Percentiles rank a stretch among this genome's conserved stretches.
phyloP scores from a whole-genome alignment of 1,140 invertebrate genomes.

The Lethrus apterus region DNA sequence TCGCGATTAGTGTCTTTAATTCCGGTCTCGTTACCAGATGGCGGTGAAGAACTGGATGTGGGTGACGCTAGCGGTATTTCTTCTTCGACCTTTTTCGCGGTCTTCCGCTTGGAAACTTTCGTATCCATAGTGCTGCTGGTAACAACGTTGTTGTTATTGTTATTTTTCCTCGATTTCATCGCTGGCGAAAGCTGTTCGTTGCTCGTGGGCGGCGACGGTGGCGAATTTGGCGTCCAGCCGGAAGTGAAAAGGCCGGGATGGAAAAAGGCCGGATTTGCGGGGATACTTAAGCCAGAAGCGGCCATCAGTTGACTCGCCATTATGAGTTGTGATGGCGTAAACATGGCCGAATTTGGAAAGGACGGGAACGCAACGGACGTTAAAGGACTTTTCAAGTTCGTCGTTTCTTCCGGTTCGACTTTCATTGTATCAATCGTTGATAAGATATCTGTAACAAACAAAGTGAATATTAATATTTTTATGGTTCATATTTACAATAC shows the following conservation, averaged over 20 bases:
- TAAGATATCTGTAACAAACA: constrained; percentile 27
- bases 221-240: constrained; percentile 35
- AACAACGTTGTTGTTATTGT: constrained; percentile 42
- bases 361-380: constrained; percentile 32
- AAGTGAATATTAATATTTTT: no score
- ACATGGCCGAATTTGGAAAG: constrained; percentile 53
- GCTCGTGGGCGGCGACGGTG: constrained; percentile 36
- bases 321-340: constrained; percentile 47
- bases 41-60: constrained; percentile 46
- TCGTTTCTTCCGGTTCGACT: constrained; percentile 29
- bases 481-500: no score
- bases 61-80: constrained; percentile 41
- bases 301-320: constrained; percentile 49
- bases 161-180: constrained; percentile 38
- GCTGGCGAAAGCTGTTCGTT: constrained; percentile 33
- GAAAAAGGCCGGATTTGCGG: constrained; percentile 47
- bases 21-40: constrained; percentile 41
- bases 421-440: constrained; percentile 26
- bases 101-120: constrained; percentile 37
- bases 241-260: constrained; percentile 42
- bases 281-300: constrained; percentile 40
- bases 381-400: constrained; percentile 24
- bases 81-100: constrained; percentile 32
- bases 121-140: constrained; percentile 41
- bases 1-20: constrained; percentile 49